These are phyloP conservation scores for Falcunculus frontatus DNA, from an alignment of 2,113 vertebrate species.

Conservation along the genomic window DNA sequence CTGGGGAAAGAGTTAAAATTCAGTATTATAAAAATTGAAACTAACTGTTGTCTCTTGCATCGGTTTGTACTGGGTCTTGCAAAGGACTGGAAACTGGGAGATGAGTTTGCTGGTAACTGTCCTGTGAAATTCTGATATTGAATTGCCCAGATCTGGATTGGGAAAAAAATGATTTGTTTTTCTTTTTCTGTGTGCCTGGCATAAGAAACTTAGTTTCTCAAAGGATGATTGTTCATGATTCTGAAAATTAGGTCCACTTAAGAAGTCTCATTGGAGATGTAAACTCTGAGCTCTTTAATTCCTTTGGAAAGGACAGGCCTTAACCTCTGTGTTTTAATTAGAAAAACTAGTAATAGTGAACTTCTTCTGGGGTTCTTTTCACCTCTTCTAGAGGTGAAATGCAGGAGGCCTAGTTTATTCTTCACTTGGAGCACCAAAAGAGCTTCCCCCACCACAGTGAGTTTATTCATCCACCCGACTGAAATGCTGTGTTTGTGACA, in stretches of 20 bases:
- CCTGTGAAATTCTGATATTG: neutral
- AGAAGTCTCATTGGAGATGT: neutral
- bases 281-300: neutral
- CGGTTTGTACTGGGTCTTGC: neutral
- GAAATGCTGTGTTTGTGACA: rapidly evolving
- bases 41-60: neutral
- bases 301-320: neutral
- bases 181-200: neutral
- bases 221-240: neutral
- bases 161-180: neutral
- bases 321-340: neutral
- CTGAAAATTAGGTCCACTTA: neutral
- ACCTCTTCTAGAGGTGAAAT: neutral
- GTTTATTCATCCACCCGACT: rapidly evolving
- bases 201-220: neutral
- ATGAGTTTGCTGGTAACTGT: neutral
- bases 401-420: neutral
- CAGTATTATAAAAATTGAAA: neutral
- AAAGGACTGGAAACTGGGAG: neutral
- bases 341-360: neutral
- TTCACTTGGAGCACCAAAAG: neutral
- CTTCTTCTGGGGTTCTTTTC: neutral
- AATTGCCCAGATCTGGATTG: neutral
- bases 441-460: neutral
- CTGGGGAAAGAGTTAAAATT: neutral